Base-by-base conservation (phyloP, 2,797 vertebrate species). In the Ispidina lecontei region DNA sequence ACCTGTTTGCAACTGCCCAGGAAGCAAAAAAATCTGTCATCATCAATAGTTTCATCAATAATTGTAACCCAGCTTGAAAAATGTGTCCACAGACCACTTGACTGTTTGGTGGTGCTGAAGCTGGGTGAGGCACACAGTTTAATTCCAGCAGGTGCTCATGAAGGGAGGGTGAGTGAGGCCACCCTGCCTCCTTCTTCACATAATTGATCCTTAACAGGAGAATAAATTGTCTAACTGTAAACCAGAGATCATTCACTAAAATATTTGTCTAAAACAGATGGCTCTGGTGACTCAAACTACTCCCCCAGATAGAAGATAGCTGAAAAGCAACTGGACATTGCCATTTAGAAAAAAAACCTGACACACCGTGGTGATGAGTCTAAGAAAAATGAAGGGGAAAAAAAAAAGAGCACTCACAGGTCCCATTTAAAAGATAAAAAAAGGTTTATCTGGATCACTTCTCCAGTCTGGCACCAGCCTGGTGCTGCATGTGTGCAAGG, bases 281-380 rank as follows among this genome's bases (percentile, higher is more conserved):
- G 93, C n/a, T 85, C 58, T 70, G 93, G 51, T 95, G 95, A 96
- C 69, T 93, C 91, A 80, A 73, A 91, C 87, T 51, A 77, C 75
- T 79, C 58, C 80, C 28, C 72, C 69, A 58, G 78, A 75, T 87
- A 76, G 21, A 52, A 76, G 62, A 31, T 16, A 64, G 51, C 59
- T 95, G 78, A 76, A 89, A 82, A 84, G 78, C 58, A 65, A 58
- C 58, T 1, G 0, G 33, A 43, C 43, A 46, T 77, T 89, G 78
- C 65, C 79, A 65, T 93, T 85, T 93, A 78, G 77, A 60, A 84
- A 90, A 62, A 65, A 84, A 77, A 14, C 37, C 37, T 33, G 33
- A 74, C 54, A 71, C 56, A 41, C 25, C 1, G 0, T n/a, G 14
- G 33, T 74, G 70, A 87, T 28, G 39, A 87, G 62, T 47, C 71